phyloP scores from a whole-genome alignment of 2,797 vertebrate genomes.

The Siniperca obscura region DNA sequence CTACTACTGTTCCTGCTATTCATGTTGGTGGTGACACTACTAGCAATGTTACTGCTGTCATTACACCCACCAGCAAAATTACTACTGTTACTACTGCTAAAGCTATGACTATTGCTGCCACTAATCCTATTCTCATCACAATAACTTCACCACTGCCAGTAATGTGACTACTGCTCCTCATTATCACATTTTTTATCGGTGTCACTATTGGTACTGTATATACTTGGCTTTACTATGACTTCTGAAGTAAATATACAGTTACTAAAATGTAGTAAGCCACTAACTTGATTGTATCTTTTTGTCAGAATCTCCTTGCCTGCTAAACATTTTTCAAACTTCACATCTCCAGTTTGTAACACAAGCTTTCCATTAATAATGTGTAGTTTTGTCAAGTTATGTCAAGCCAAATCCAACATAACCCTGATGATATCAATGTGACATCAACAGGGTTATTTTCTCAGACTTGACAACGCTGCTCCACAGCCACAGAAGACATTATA shows the following conservation, averaged over 20 bases:
- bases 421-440: neutral
- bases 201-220: no score
- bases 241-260: neutral
- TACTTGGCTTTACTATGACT: neutral
- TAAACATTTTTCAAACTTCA: neutral
- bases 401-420: neutral
- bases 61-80: neutral
- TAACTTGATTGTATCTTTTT: neutral
- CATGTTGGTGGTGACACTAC: neutral
- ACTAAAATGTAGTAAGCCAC: neutral
- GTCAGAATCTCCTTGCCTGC: neutral
- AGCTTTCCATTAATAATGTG: neutral
- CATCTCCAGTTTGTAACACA: neutral
- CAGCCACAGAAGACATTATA: neutral
- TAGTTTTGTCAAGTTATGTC: no score
- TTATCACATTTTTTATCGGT: no score
- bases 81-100: neutral
- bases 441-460: no score
- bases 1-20: neutral
- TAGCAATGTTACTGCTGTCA: neutral
- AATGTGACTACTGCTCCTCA: no score
- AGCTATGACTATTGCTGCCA: no score
- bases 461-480: neutral
- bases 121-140: no score
- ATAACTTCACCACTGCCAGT: no score